A percentile compares a stretch with the other conserved stretches of the same genome.
Evolutionary conservation across 2,888 invertebrate species (phyloP).

Genomic region (Oscheius sp.): DNA sequence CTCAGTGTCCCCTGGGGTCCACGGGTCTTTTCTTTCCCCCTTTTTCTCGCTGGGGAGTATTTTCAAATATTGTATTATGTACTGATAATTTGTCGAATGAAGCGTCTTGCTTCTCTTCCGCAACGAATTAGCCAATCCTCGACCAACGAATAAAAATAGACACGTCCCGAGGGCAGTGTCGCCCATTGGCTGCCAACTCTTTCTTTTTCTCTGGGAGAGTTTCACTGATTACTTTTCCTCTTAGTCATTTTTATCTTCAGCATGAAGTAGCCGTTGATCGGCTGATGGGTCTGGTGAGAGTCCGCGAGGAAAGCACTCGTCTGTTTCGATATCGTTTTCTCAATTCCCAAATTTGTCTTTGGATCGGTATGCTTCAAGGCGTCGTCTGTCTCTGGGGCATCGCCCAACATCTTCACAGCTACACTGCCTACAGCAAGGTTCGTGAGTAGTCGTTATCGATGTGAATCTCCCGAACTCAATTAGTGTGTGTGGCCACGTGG

Average conservation of each 20-base stretch:
- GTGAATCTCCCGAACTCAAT: conserved; percentile 25
- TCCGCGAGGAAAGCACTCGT: conserved; percentile 58
- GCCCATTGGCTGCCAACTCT: not conserved
- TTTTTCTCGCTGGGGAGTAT: not conserved
- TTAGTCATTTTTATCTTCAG: too few species aligned
- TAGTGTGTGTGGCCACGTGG: conserved; percentile 9
- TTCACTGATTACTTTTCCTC: too few species aligned
- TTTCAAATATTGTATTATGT: not conserved
- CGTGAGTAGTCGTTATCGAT: not conserved
- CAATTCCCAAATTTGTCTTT: conserved; percentile 60
- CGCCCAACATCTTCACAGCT: conserved; percentile 60
- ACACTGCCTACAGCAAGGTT: conserved; percentile 54
- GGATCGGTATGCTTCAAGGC: conserved; percentile 55
- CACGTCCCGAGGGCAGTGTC: not conserved
- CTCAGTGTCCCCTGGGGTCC: conserved; percentile 11
- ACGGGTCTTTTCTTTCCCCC: conserved; percentile 19
- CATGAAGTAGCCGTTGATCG: not conserved
- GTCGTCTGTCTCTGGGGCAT: conserved; percentile 62
- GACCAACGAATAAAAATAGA: not conserved
- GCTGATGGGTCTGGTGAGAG: conserved; percentile 43
- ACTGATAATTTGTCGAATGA: conserved; percentile 16
- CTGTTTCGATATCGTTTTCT: conserved; percentile 61
- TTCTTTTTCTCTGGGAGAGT: too few species aligned
- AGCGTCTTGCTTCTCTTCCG: conserved; percentile 7
- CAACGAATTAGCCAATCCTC: not conserved